Evolutionary conservation across 92 coral and sea anemone species (phyloP).

Genomic region (Hydrozoanthus gracilis): DNA sequence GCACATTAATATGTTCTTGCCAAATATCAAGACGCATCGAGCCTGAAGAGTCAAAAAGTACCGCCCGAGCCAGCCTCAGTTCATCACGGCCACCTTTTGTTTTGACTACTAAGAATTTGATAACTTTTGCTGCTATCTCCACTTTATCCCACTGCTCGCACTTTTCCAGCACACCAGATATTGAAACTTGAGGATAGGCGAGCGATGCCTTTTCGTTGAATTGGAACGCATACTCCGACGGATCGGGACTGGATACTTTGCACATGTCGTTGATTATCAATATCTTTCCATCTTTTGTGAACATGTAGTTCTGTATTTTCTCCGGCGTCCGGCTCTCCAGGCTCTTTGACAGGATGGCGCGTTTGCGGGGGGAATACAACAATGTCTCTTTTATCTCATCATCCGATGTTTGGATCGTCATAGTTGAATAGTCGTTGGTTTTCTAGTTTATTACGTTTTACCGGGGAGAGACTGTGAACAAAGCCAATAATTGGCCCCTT

Average conservation of each 20-base stretch:
- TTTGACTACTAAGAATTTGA: conserved; percentile 21
- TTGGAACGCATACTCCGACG: conserved; percentile 45
- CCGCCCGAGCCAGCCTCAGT: conserved; percentile 25
- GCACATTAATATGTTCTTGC: conserved; percentile 6
- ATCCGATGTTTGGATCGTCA: conserved; percentile 31
- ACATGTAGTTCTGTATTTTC: conserved; percentile 30
- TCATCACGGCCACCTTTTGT: conserved; percentile 12
- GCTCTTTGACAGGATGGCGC: conserved; percentile 3
- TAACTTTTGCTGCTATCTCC: conserved; percentile 12
- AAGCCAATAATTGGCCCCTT: conserved; percentile 1
- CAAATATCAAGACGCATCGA: conserved; percentile 18
- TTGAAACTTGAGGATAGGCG: conserved; percentile 1
- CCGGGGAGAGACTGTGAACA: conserved; percentile 30
- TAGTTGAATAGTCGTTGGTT: conserved; percentile 25
- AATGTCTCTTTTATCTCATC: conserved; percentile 4
- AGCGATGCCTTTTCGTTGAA: conserved; percentile 35
- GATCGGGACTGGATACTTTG: conserved; percentile 49
- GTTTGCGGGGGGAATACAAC: conserved; percentile 29
- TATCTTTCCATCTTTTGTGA: conserved; percentile 44
- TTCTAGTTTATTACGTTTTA: conserved; percentile 26
- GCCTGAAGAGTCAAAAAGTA: conserved; percentile 18
- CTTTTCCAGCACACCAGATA: conserved; percentile 19
- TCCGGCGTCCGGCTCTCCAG: conserved; percentile 27
- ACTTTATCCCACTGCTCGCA: conserved; percentile 7
- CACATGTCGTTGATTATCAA: conserved; percentile 55